phyloP scores from a whole-genome alignment of 2,113 vertebrate species.

The Otocyon megalotis region DNA sequence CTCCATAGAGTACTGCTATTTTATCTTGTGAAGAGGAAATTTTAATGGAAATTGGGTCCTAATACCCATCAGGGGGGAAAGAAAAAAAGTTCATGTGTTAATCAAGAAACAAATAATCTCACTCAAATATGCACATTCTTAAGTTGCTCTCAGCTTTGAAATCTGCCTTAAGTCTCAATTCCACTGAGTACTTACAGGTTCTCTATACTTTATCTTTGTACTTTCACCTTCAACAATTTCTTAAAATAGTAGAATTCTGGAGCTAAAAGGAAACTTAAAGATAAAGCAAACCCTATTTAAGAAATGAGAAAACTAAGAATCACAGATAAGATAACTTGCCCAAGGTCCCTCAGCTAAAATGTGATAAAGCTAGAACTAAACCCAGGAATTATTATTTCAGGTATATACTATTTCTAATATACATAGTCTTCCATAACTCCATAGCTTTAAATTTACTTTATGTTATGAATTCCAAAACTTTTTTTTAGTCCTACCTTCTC shows the following conservation, averaged over 20 bases:
- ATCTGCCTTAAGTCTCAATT: conserved; percentile 63
- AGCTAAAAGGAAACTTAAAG: conserved; percentile 39
- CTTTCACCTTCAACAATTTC: conserved; percentile 44
- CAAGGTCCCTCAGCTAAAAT: not conserved
- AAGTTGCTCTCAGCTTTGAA: conserved; percentile 63
- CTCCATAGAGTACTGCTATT: conserved; percentile 50
- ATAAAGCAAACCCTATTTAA: conserved; percentile 16
- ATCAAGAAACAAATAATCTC: conserved; percentile 78
- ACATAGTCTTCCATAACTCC: not conserved
- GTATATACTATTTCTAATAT: not conserved
- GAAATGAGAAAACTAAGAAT: conserved; percentile 35
- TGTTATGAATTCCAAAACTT: not conserved
- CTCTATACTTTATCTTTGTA: conserved; percentile 38
- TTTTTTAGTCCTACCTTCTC: conserved; percentile 5
- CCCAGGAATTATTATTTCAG: not conserved
- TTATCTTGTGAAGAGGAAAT: conserved; percentile 67
- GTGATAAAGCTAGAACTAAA: not conserved
- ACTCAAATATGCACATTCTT: conserved; percentile 75
- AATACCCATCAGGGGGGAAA: conserved; percentile 44
- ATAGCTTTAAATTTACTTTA: not conserved
- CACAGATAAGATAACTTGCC: not conserved
- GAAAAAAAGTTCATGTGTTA: conserved; percentile 73
- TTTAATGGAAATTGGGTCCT: conserved; percentile 69
- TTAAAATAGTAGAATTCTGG: conserved; percentile 35
- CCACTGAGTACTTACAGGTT: not conserved